Evolutionary conservation across 2,113 vertebrate species (phyloP), one percentile per base, ranked within the genome.

Genomic region (Aix galericulata): DNA sequence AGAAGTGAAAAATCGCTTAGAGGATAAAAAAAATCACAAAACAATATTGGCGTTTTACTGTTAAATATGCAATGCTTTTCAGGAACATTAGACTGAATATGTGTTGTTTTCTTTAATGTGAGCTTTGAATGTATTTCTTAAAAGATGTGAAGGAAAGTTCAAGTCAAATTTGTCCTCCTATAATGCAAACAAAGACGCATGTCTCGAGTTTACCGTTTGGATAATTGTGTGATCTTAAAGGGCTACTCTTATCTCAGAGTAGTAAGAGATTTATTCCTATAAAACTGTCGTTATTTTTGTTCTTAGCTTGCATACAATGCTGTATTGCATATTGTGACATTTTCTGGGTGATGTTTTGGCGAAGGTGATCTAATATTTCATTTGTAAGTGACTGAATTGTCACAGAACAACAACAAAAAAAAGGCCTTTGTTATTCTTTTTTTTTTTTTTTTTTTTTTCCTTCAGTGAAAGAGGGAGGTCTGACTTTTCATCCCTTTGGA

Each of bases 401-500:
- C 83, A 88, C 36, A 80, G 48, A 64, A 80, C 12, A 36, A 80
- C 18, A 21, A 63, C n/a, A n/a, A 46, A 88, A 84, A 88, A 86
- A 92, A 82, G 96, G 96, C 96, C 97, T 87, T 95, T 97, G 95
- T 97, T 95, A 86, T 81, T 78, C 18, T 83, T 76, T 40, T 40
- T 40, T 40, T 40, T 40, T 40, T 40, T 40, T 40, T 40, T 86
- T 94, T 82, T 60, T 38, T 25, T 60, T 63, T 78, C 85, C 79
- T 46, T 46, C 50, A 75, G 46, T 91, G 78, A 95, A 93, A 95
- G 76, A 91, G 4, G 17, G 50, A 76, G 18, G 22, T 88, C 81
- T 88, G 86, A 25, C 48, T 94, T 86, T 63, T 78, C 36, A 46
- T 79, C 16, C 69, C 48, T 67, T 75, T 87, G 79, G 59, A 80